Base-by-base conservation (phyloP, 1,140 invertebrate genomes). In the Mycetomoellerius zeteki region DNA sequence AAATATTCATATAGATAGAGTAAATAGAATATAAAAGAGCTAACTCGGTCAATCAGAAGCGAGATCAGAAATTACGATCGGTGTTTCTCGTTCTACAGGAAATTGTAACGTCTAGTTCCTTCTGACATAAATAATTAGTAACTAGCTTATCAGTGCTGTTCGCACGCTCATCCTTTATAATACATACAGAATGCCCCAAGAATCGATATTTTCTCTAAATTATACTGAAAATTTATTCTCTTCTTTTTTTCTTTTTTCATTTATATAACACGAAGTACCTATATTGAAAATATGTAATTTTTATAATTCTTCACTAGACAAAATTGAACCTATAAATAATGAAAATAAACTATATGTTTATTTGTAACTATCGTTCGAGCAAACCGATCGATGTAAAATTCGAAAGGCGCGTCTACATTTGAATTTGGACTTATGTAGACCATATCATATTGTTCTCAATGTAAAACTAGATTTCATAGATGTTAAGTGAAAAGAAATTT, bases 11-110 rank as follows among this genome's bases (percentile, higher is more conserved):
- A 14, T 6, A 37, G 33, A 8, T 37, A 37, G 10, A 10, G 21
- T 58, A 81, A 84, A 84, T 62, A 62, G 54, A 43, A 84, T 60
- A 50, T 37, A 58, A 56, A 73, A 47, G 16, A 27, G 69, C 43
- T 84, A 84, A 84, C 37, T 75, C 69, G 80, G 80, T 75, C 67
- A 82, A 58, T 19, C 27, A 84, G 67, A 84, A 73, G 24, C 8
- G 37, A 43, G 8, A 10, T 43, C 1, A 43, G 37, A 43, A 43
- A 43, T 75, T 84, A 37, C 69, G 37, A 84, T 84, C n/a, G 27
- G 8, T 43, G 56, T 75, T 84, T 50, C 27, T 73, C 24, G 37
- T 73, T 60, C 54, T n/a, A 60, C 19, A 84, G 54, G 14, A 84
- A 84, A 84, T 82, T 72, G 52, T 75, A 84, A 50, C 69, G 43